phyloP scores from a whole-genome alignment of 2,888 invertebrate species.

The Phortica okadai region DNA sequence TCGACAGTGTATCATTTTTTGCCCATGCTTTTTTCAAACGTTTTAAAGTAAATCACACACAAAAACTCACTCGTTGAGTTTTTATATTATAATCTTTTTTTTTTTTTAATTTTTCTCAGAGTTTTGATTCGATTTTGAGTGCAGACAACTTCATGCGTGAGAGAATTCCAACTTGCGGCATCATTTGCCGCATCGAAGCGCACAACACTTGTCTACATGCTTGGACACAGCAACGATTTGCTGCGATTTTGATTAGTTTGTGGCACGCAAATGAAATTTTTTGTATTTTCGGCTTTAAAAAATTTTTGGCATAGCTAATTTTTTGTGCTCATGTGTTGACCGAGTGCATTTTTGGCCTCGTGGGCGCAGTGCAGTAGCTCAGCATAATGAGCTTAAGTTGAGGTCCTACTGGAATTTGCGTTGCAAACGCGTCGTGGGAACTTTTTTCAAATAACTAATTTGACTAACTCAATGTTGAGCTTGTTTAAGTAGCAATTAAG shows the following conservation, averaged over 20 bases:
- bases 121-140: constrained; percentile 6
- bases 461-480: background rate
- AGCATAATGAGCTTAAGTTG: background rate
- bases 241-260: constrained; percentile 20
- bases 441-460: background rate
- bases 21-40: background rate
- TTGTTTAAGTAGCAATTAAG: background rate
- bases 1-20: constrained; percentile 2
- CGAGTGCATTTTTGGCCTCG: background rate
- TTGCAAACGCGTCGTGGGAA: background rate
- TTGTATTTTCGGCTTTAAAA: background rate
- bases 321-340: background rate
- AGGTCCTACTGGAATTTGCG: constrained; percentile 6
- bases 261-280: constrained; percentile 25
- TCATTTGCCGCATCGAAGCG: constrained; percentile 18
- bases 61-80: background rate
- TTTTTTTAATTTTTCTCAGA: background rate
- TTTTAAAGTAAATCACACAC: constrained; percentile 18
- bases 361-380: constrained; percentile 17
- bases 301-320: constrained; percentile 18
- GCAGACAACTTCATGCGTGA: constrained; percentile 43
- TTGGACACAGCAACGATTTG: background rate
- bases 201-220: constrained; percentile 33
- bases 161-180: constrained; percentile 46
- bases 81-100: background rate